These are phyloP conservation scores for Bujurquina vittata DNA, from an alignment of 2,113 vertebrate species.

Conservation along the genomic window DNA sequence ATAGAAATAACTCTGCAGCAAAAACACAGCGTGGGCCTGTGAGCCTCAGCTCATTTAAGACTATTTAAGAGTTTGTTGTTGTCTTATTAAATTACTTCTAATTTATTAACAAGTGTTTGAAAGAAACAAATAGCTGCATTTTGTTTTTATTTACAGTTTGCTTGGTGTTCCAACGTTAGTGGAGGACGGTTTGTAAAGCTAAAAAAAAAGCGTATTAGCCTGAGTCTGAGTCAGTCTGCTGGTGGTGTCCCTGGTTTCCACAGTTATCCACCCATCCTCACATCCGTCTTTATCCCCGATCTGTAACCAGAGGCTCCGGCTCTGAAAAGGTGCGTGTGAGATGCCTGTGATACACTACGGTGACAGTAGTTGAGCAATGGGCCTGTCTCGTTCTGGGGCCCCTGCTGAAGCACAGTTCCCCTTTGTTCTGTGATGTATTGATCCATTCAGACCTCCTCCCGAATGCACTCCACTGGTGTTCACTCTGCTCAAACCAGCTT, in stretches of 20 bases:
- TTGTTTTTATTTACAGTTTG: neutral
- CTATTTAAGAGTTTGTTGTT: neutral
- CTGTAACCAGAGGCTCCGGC: slow-evolving; percentile 12
- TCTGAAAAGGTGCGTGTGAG: slow-evolving; percentile 65
- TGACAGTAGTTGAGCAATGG: slow-evolving; percentile 74
- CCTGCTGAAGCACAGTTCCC: slow-evolving; percentile 69
- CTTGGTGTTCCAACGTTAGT: neutral
- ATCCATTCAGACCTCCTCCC: slow-evolving; percentile 70
- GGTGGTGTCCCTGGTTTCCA: slow-evolving; percentile 30
- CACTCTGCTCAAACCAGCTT: slow-evolving; percentile 46
- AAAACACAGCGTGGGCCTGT: too few species aligned
- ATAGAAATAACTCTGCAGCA: too few species aligned
- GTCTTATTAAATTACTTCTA: neutral
- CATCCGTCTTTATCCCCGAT: slow-evolving; percentile 49
- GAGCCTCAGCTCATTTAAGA: too few species aligned
- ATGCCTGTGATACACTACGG: slow-evolving; percentile 63
- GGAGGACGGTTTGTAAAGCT: neutral
- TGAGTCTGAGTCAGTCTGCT: slow-evolving; percentile 8
- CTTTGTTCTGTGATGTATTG: slow-evolving; percentile 78
- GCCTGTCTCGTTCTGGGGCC: slow-evolving; percentile 66
- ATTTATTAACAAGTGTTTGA: neutral
- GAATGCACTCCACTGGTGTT: slow-evolving; percentile 51
- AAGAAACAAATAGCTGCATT: too few species aligned
- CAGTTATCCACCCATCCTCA: slow-evolving; percentile 39
- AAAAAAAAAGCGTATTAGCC: neutral